A percentile compares a stretch with the other conserved stretches of the same genome.
phyloP scores from a whole-genome alignment of 2,797 vertebrate species.

The Cyprinodon diabolis region DNA sequence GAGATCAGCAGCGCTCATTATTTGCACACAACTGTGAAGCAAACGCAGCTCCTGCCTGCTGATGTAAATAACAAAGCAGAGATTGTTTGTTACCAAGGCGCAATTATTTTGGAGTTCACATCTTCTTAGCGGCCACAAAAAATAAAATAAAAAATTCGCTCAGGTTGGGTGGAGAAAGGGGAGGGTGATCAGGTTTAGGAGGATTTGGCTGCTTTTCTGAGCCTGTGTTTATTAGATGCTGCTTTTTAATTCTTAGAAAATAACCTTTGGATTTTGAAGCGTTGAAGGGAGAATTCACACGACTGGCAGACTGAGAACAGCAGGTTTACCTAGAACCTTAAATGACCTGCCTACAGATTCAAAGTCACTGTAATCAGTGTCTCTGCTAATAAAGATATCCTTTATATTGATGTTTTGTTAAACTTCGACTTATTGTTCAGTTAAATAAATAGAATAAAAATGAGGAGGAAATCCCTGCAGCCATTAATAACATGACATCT shows the following conservation, averaged over 20 bases:
- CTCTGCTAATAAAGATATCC: no score
- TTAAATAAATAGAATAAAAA: no score
- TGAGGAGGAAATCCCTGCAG: no score
- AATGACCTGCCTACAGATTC: no score
- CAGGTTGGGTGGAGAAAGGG: not conserved
- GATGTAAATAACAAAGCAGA: not conserved
- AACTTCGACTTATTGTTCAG: no score
- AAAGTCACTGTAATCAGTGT: no score
- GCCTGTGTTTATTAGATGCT: not conserved
- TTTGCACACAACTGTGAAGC: conserved; percentile 20
- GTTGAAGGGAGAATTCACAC: not conserved
- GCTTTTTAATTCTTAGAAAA: not conserved
- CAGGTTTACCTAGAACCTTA: not conserved
- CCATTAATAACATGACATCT: no score
- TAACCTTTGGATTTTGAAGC: no score
- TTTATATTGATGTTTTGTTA: no score
- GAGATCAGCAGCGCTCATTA: conserved; percentile 22
- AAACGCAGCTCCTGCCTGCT: not conserved
- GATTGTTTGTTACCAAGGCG: not conserved
- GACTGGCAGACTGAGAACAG: not conserved
- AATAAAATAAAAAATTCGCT: not conserved
- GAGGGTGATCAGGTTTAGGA: not conserved
- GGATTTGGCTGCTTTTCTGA: not conserved
- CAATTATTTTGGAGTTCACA: not conserved
- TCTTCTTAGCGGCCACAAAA: not conserved